A percentile compares a stretch with the other conserved stretches of the same genome.
These are phyloP conservation scores for Paedocypris sp. DNA, from an alignment of 2,113 vertebrate species.

Conservation along the genomic window DNA sequence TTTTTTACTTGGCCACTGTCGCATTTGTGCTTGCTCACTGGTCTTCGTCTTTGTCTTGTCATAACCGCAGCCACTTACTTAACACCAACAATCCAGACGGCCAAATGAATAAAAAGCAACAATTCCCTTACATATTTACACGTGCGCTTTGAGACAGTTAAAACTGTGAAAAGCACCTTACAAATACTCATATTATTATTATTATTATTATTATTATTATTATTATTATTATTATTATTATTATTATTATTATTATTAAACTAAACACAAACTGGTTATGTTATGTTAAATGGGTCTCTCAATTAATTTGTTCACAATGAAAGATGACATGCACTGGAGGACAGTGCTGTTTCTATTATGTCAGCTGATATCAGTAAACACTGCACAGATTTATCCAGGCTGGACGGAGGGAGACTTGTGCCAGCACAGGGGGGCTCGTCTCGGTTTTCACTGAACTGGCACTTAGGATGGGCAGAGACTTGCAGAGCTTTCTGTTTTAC, in stretches of 20 bases:
- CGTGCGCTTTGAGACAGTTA: too few species aligned
- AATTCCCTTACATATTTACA: too few species aligned
- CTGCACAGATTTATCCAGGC: background rate
- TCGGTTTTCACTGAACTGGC: slow-evolving; percentile 56
- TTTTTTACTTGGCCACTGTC: too few species aligned
- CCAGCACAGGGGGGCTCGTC: slow-evolving; percentile 20
- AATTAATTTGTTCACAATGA: background rate
- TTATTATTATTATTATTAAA: background rate
- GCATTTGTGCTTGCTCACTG: too few species aligned
- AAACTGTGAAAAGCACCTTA: too few species aligned
- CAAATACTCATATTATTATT: too few species aligned
- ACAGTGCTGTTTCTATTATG: background rate
- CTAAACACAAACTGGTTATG: too few species aligned
- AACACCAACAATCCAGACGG: too few species aligned
- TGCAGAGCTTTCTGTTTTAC: slow-evolving; percentile 37
- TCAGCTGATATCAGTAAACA: background rate
- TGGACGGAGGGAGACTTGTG: background rate
- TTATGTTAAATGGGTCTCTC: background rate
- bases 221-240: background rate
- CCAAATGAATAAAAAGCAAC: too few species aligned
- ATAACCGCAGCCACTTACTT: too few species aligned
- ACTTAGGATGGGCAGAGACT: slow-evolving; percentile 32
- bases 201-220: too few species aligned
- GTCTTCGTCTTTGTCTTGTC: too few species aligned
- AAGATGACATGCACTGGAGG: background rate